Evolutionary conservation across 2,888 invertebrate species (phyloP).

Genomic region (Philereme transversata): DNA sequence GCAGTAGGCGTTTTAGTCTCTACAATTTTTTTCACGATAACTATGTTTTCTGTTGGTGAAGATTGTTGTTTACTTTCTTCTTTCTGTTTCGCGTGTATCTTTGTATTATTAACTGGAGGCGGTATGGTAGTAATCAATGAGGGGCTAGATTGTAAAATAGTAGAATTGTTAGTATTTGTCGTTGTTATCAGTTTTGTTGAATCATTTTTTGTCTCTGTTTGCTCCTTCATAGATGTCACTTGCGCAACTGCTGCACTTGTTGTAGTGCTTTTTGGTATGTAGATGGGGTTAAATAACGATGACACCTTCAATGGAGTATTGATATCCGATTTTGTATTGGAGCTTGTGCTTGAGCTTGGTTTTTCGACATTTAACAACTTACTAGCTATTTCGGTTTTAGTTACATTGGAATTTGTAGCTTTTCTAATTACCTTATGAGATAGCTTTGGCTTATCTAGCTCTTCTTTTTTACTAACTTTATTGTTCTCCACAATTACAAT

Average conservation of each 20-base stretch:
- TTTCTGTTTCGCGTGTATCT: conserved; percentile 17
- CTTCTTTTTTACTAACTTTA: conserved; percentile 19
- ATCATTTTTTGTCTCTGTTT: conserved; percentile 17
- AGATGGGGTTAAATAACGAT: conserved; percentile 64
- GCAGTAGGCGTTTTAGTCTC: conserved; percentile 9
- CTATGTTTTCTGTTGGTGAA: conserved; percentile 24
- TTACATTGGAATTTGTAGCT: conserved; percentile 20
- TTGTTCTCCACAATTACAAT: conserved; percentile 32
- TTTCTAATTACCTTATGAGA: conserved; percentile 10
- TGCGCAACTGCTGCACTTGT: conserved; percentile 23
- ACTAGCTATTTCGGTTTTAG: conserved; percentile 24
- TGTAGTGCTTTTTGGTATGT: conserved; percentile 45
- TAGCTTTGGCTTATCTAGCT: conserved; percentile 5
- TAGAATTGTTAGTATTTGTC: conserved; percentile 3
- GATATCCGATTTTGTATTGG: conserved; percentile 41
- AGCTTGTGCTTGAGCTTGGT: conserved; percentile 8
- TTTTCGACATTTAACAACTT: conserved; percentile 20
- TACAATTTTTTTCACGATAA: conserved; percentile 16
- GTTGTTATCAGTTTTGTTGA: conserved; percentile 7
- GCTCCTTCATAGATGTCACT: conserved; percentile 1
- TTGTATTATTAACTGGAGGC: conserved; percentile 9
- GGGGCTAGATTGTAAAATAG: conserved; percentile 10
- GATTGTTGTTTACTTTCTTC: conserved; percentile 17
- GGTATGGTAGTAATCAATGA: background rate
- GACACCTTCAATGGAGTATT: conserved; percentile 68